Evolutionary conservation across 2,113 vertebrate genomes (phyloP), one percentile per base, ranked within the genome.

Genomic region (Carassius auratus): DNA sequence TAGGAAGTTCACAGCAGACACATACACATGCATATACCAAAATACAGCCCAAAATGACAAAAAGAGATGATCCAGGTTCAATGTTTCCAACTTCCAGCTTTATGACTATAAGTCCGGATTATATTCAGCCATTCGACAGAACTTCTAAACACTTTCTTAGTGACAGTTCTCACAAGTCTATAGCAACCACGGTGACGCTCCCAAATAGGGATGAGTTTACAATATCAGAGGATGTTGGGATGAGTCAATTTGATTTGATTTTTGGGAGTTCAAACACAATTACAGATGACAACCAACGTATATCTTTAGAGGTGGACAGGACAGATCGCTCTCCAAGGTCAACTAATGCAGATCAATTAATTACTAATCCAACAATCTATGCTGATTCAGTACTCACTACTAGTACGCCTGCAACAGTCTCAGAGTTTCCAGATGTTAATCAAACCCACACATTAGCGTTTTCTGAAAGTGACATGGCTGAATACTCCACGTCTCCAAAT

Each of bases 281-380:
- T 10, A 59, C 85, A 15, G 66, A n/a, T 74, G 42, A 50, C 26
- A 62, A 52, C 12, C 8, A 68, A 33, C 23, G 57, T 23, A 62
- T 38, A n/a, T 42, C 23, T 50, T 23, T 17, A 8, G 81, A 86
- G 21, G 62, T 57, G 61, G 48, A 21, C 69, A 0, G 30, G 57
- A 81, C 48, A 62, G n/a, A 48, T 62, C 86, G 71, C 30, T 85
- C 84, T 21, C 68, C 81, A 26, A 81, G 84, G 78, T 81, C 86
- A 38, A 15, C 66, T 26, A 87, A 73, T 68, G 36, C 38, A 45
- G 50, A 86, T 73, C 10, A 62, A 33, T 14, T n/a, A 8, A 64
- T n/a, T 62, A 50, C 61, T 19, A 13, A 83, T 57, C 74, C 33
- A 64, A 68, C 76, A 3, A 55, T 52, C 38, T 36, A 59, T 9